A percentile compares a stretch with the other conserved stretches of the same genome.
phyloP scores from a whole-genome alignment of 1,140 invertebrate genomes.

The Apis florea region DNA sequence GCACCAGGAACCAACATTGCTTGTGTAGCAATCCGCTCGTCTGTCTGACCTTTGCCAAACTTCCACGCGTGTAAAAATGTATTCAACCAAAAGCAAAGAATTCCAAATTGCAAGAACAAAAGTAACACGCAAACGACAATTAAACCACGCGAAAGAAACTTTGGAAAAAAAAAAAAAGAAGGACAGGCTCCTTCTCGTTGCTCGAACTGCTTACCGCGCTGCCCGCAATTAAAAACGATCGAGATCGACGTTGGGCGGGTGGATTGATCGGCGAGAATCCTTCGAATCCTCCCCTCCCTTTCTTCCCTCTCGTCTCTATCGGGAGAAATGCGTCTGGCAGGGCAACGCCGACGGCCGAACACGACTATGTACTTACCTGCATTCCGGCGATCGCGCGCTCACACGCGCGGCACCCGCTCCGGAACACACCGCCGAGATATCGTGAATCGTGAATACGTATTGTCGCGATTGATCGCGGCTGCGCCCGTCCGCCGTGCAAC shows the following conservation, averaged over 20 bases:
- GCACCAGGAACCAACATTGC: slow-evolving; percentile 36
- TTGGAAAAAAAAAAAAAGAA: no score
- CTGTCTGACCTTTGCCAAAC: no score
- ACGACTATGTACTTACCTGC: slow-evolving; percentile 54
- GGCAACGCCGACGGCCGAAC: slow-evolving; percentile 37
- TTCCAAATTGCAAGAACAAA: no score
- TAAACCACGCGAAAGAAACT: no score
- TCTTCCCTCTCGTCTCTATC: slow-evolving; percentile 39
- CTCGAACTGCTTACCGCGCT: no score
- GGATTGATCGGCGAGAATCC: background rate
- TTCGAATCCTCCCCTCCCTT: background rate
- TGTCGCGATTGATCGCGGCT: slow-evolving; percentile 41
- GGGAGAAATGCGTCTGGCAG: slow-evolving; percentile 33
- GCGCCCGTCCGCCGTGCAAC: background rate
- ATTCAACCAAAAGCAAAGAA: no score
- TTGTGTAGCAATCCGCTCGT: no score
- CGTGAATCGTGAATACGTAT: slow-evolving; percentile 40
- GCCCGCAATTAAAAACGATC: no score
- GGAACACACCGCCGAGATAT: slow-evolving; percentile 18
- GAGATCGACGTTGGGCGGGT: background rate
- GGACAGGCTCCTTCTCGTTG: no score
- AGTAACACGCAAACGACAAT: no score
- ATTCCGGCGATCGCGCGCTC: slow-evolving; percentile 30
- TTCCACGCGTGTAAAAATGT: no score
- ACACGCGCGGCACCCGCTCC: slow-evolving; percentile 12